These are phyloP conservation scores for Zaprionus tsacasi DNA, from an alignment of 1,140 invertebrate genomes.

Conservation along the genomic window DNA sequence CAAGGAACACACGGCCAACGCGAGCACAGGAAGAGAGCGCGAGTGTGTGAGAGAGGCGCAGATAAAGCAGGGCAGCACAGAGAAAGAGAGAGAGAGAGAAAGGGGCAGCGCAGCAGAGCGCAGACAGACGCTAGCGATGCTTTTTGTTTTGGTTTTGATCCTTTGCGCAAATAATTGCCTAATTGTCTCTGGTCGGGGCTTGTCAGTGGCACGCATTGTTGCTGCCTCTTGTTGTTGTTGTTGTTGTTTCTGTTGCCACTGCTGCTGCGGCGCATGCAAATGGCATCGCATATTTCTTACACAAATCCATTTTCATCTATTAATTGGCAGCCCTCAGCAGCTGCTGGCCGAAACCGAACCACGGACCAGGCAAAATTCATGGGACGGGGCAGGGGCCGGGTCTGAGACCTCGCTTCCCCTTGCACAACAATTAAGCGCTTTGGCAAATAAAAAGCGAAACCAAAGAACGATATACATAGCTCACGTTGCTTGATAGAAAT, in stretches of 20 bases:
- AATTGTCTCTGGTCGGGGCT: conserved; percentile 77
- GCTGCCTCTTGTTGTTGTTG: conserved; percentile 3
- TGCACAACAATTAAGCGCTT: conserved; percentile 76
- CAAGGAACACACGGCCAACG: conserved; percentile 2
- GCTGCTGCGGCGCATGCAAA: conserved; percentile 51
- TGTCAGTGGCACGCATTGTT: conserved; percentile 50
- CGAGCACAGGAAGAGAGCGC: neutral
- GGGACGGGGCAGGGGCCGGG: conserved; percentile 10
- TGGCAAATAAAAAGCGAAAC: conserved; percentile 67
- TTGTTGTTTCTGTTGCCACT: neutral
- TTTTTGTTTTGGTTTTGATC: conserved; percentile 82
- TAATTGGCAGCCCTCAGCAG: conserved; percentile 72
- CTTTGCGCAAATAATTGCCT: conserved; percentile 84
- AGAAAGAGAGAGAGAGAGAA: neutral
- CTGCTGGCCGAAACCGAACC: conserved; percentile 35
- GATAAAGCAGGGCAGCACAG: neutral
- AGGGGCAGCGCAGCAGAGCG: neutral
- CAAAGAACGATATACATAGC: conserved; percentile 7
- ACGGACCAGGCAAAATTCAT: neutral
- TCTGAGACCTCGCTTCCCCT: conserved; percentile 8
- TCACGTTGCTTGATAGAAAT: conserved; percentile 3
- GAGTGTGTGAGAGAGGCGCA: neutral
- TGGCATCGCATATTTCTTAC: conserved; percentile 78
- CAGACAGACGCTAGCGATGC: conserved; percentile 45
- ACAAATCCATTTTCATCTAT: conserved; percentile 79